Evolutionary conservation across 2,797 vertebrate species (phyloP).

Genomic region (Cygnus olor): DNA sequence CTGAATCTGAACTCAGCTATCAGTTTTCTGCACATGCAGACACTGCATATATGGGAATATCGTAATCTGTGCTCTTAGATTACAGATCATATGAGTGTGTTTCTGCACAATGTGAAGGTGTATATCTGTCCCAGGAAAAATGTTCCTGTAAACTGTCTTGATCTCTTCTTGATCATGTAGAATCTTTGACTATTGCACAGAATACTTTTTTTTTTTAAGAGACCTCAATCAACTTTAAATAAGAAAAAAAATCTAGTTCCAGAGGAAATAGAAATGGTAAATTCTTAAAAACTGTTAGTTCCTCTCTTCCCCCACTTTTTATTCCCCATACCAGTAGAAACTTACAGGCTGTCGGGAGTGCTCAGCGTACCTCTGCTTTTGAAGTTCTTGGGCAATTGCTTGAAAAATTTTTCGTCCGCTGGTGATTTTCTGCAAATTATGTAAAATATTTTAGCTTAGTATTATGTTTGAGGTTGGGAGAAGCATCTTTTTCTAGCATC

Average conservation of each 20-base stretch:
- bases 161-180: neutral
- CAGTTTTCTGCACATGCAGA: no score
- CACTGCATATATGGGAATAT: neutral
- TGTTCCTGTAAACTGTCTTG: neutral
- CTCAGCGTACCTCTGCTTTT: conserved; percentile 65
- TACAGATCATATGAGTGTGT: neutral
- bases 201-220: neutral
- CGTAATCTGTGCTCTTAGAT: neutral
- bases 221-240: neutral
- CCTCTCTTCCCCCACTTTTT: neutral
- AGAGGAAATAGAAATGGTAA: neutral
- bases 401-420: conserved; percentile 71
- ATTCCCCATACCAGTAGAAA: neutral
- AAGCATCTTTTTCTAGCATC: neutral
- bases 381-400: conserved; percentile 81
- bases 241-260: neutral
- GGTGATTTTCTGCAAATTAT: conserved; percentile 63
- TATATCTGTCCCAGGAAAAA: neutral
- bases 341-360: conserved; percentile 66
- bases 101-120: neutral
- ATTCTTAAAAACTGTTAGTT: neutral
- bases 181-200: neutral
- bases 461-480: neutral
- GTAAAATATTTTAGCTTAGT: neutral
- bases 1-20: neutral